phyloP scores from a whole-genome alignment of 2,888 invertebrate genomes.

The Osmoderma eremita region DNA sequence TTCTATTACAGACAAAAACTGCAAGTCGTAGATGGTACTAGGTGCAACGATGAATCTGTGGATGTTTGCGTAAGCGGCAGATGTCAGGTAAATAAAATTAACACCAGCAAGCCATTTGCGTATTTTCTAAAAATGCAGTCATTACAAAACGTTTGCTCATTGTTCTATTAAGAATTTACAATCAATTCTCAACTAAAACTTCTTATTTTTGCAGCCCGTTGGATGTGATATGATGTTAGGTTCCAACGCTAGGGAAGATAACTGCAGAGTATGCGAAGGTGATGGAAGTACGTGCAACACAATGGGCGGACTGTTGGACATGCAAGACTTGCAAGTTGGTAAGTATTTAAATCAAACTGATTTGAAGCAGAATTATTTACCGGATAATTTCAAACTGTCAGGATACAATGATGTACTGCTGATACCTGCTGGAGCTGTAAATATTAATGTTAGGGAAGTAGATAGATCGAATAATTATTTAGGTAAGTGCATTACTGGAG shows the following conservation, averaged over 20 bases:
- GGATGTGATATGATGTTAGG: slow-evolving; percentile 97
- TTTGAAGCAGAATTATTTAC: slow-evolving; percentile 14
- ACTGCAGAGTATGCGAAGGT: slow-evolving; percentile 92
- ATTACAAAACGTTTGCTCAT: background rate
- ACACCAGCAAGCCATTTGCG: too few species aligned
- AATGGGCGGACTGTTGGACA: slow-evolving; percentile 74
- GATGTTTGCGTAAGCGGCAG: slow-evolving; percentile 95
- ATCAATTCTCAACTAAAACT: background rate
- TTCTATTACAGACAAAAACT: slow-evolving; percentile 89
- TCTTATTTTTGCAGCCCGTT: slow-evolving; percentile 72
- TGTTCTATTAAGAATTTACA: background rate
- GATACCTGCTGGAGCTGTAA: slow-evolving; percentile 93
- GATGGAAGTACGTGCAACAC: slow-evolving; percentile 90
- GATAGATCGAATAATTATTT: slow-evolving; percentile 89
- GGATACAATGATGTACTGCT: slow-evolving; percentile 93
- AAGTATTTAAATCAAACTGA: slow-evolving; percentile 50
- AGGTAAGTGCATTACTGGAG: slow-evolving; percentile 66
- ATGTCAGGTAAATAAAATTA: slow-evolving; percentile 76
- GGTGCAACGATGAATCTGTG: slow-evolving; percentile 81
- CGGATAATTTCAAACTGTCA: slow-evolving; percentile 55
- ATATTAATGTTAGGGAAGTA: slow-evolving; percentile 82
- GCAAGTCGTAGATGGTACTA: slow-evolving; percentile 85
- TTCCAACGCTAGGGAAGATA: slow-evolving; percentile 85
- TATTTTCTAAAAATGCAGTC: background rate
- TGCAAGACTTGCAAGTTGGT: slow-evolving; percentile 80